A percentile compares a stretch with the other conserved stretches of the same genome.
phyloP scores from a whole-genome alignment of 2,888 invertebrate genomes.

The Aphidoletes aphidimyza region DNA sequence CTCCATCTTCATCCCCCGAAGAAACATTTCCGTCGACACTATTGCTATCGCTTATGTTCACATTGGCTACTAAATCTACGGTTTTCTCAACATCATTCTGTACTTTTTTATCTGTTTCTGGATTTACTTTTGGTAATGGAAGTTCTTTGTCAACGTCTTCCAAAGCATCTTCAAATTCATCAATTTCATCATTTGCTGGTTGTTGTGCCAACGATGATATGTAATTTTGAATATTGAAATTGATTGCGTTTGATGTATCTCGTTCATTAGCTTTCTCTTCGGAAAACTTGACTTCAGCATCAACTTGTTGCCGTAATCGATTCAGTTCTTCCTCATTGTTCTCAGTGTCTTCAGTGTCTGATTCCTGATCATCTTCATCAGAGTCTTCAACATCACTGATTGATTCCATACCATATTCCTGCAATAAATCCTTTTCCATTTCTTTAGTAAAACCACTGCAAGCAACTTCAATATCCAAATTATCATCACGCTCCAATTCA shows the following conservation, averaged over 20 bases:
- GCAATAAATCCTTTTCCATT: slow-evolving; percentile 78
- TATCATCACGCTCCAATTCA: slow-evolving; percentile 81
- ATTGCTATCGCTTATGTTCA: neutral
- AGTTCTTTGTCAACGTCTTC: slow-evolving; percentile 59
- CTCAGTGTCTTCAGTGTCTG: slow-evolving; percentile 60
- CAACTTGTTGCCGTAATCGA: slow-evolving; percentile 63
- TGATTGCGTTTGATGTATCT: slow-evolving; percentile 62
- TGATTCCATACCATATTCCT: slow-evolving; percentile 70
- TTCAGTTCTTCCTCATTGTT: slow-evolving; percentile 59
- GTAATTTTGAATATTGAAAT: slow-evolving; percentile 65
- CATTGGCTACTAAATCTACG: neutral
- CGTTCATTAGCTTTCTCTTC: slow-evolving; percentile 67
- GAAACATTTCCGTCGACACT: slow-evolving; percentile 59
- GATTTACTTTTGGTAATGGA: slow-evolving; percentile 58
- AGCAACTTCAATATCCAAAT: slow-evolving; percentile 86
- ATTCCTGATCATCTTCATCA: slow-evolving; percentile 62
- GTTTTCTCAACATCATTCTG: slow-evolving; percentile 60
- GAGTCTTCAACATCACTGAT: slow-evolving; percentile 63
- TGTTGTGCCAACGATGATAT: slow-evolving; percentile 65
- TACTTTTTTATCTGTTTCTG: slow-evolving; percentile 55
- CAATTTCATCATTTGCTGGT: slow-evolving; percentile 7
- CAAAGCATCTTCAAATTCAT: slow-evolving; percentile 57
- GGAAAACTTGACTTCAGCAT: slow-evolving; percentile 66
- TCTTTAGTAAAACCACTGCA: slow-evolving; percentile 91
- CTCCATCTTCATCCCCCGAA: slow-evolving; percentile 62